Conservation (phyloP, 2,888 invertebrate species). For the Andrena hattorfiana region DNA sequence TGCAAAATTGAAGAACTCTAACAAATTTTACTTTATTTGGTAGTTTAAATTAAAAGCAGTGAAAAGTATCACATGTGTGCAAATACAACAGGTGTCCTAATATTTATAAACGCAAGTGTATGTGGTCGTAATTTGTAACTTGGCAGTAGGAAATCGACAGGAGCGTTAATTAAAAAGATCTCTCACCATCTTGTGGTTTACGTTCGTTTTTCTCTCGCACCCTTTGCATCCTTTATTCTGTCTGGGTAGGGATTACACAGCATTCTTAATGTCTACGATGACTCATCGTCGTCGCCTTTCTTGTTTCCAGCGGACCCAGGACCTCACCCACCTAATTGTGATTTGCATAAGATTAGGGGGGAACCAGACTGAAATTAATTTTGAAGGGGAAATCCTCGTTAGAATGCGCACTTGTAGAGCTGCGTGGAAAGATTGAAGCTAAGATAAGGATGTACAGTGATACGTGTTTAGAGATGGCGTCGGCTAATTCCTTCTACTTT, state of each 20-base stretch:
- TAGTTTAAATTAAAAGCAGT: too few species aligned
- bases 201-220: neutral
- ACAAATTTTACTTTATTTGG: too few species aligned
- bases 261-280: slow-evolving; percentile 26
- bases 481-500: neutral
- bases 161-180: slow-evolving; percentile 39
- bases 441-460: neutral
- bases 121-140: slow-evolving; percentile 17
- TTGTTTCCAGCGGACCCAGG: neutral
- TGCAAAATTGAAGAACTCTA: too few species aligned
- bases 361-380: slow-evolving; percentile 17
- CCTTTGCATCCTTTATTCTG: neutral
- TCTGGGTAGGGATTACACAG: slow-evolving; percentile 7
- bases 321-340: slow-evolving; percentile 37
- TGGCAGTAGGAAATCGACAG: slow-evolving; percentile 20
- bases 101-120: neutral
- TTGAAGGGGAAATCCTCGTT: slow-evolving; percentile 9
- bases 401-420: neutral
- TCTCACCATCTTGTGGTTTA: neutral
- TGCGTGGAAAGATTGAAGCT: neutral
- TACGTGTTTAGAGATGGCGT: neutral
- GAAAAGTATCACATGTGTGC: too few species aligned
- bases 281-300: slow-evolving; percentile 38
- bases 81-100: neutral
- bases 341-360: slow-evolving; percentile 53